Base-by-base conservation (phyloP, 2,113 vertebrate species). In the Naja naja region DNA sequence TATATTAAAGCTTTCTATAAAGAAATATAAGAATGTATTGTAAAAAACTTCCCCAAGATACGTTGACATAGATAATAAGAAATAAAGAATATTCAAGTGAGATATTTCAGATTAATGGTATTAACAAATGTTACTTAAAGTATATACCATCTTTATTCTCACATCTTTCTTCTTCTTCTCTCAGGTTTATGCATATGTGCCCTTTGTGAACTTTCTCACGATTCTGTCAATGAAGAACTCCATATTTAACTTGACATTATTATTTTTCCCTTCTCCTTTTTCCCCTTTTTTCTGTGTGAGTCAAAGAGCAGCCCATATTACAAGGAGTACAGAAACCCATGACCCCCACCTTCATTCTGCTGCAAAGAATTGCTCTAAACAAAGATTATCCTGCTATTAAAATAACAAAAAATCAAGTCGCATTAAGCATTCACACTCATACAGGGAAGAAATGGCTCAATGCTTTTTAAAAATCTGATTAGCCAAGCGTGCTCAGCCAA, bases 351-450 rank as follows among this genome's bases (percentile, higher is more conserved):
- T 81, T 54, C 52, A 23, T 60, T 85, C 55, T 92, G 90, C n/a
- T 95, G 74, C 58, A 93, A 94, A 92, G 89, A 88, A 23, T 92
- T 94, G 69, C 23, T 90, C 89, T 92, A 89, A 89, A 89, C 93
- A 39, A 64, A 95, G 86, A 94, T 94, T 85, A 95, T 87, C 90
- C 93, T 85, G 34, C 49, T 93, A 92, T 94, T 93, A 93, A 89
- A 85, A 95, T 64, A 95, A 93, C 90, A 94, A 95, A 94, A 95
- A 95, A 91, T 27, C 23, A 85, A 92, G 74, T 87, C 92, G 8
- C 39, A 64, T 86, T 87, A 88, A 87, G 52, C 52, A 94, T 90
- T 88, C 92, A 92, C 89, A 89, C 91, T 60, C 91, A 43, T 92
- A 91, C 47, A n/a, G 5, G 1, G n/a, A 95, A 88, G 47, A 92